Base-by-base conservation (phyloP, 1,140 invertebrate genomes). In the Alviniconcha marisindica region DNA sequence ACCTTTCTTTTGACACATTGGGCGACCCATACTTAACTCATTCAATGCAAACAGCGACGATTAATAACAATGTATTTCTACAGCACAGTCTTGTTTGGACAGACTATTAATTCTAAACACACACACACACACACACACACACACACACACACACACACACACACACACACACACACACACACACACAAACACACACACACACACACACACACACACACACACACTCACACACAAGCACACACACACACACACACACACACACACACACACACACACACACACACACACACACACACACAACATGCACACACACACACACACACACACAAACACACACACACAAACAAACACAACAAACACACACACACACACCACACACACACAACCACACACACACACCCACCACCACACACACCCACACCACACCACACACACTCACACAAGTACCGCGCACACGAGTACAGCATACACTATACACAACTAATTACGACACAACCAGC, bases 261-360 rank as follows among this genome's bases (percentile, higher is more conserved):
- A 56, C 54, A 56, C 54, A 56, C 54, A 56, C 54, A 56, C 54
- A 56, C 54, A 56, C 54, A 56, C 54, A 56, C 54, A 56, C 54
- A 56, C 54, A 56, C 54, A 56, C 54, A 56, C 54, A 10, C 5
- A 56, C 54, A 56, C 54, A 10, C 3, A 56, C 54, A 56, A 5
- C n/a, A n/a, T n/a, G n/a, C n/a, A n/a, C n/a, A n/a, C n/a, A n/a
- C n/a, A n/a, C n/a, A n/a, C n/a, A n/a, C n/a, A 56, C 54, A 56
- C 5, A 56, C 54, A 7, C 7, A 21, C 21, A 21, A 51, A 51
- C 21, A 21, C 48, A 51, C 21, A 51, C 48, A 51, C 48, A 21
- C 21, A 21, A 51, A 51, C 48, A 51, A 51, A 51, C 48, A 21
- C 48, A n/a, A 51, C 48, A 21, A 51, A 51, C 48, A 51, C 48